Conservation (phyloP, 2,888 invertebrate species). For the Apoda limacodes region DNA sequence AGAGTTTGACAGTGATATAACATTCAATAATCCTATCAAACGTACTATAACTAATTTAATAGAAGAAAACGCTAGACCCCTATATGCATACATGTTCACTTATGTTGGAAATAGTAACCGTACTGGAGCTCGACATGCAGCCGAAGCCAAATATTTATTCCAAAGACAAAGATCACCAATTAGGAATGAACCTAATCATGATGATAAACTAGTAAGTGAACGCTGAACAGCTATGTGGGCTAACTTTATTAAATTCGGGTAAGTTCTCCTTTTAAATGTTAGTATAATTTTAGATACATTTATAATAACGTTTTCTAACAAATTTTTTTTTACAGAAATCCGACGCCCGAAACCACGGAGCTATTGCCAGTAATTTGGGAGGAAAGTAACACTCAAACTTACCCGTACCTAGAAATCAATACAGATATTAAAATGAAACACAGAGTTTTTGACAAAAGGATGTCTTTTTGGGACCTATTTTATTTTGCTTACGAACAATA, state of each 20-base stretch:
- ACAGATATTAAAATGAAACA: slow-evolving; percentile 21
- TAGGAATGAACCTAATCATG: slow-evolving; percentile 13
- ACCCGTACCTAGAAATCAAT: slow-evolving; percentile 27
- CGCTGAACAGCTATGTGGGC: slow-evolving; percentile 47
- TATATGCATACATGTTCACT: slow-evolving; percentile 48
- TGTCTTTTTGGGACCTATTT: slow-evolving; percentile 37
- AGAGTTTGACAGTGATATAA: slow-evolving; percentile 48
- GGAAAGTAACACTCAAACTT: slow-evolving; percentile 21
- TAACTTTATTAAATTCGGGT: slow-evolving; percentile 31
- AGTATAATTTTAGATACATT: too few species aligned
- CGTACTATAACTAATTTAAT: slow-evolving; percentile 38
- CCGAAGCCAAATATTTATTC: too few species aligned
- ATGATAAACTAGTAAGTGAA: slow-evolving; percentile 34
- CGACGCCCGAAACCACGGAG: slow-evolving; percentile 29
- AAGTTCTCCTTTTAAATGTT: background rate
- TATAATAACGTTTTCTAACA: background rate
- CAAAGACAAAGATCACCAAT: slow-evolving; percentile 5
- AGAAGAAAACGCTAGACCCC: slow-evolving; percentile 37
- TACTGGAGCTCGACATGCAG: too few species aligned
- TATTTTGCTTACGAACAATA: too few species aligned
- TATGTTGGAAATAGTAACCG: slow-evolving; percentile 33
- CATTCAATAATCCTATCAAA: slow-evolving; percentile 44
- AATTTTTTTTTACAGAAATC: slow-evolving; percentile 22
- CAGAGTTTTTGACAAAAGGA: slow-evolving; percentile 26
- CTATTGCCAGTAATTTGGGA: slow-evolving; percentile 33